Evolutionary conservation across 1,140 invertebrate species (phyloP).

Genomic region (Campoletis sonorensis): DNA sequence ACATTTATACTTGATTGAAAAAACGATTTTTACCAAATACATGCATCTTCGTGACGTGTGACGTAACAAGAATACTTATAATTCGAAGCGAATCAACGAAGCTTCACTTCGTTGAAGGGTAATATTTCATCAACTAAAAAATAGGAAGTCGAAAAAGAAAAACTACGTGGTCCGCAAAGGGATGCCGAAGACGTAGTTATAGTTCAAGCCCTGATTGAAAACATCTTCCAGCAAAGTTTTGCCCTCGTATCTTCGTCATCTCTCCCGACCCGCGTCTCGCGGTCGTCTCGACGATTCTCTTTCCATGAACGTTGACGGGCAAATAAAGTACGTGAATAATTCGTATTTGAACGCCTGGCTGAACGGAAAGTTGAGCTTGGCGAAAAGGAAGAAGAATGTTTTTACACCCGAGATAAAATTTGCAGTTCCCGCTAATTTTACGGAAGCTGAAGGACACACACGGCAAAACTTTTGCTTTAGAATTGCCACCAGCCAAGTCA

Average conservation of each 20-base stretch:
- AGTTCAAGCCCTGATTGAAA: not conserved
- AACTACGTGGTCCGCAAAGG: not conserved
- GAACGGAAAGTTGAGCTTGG: constrained; percentile 3
- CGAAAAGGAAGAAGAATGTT: constrained; percentile 1
- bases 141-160: not conserved
- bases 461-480: not conserved
- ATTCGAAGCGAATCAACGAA: not conserved
- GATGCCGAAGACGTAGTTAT: not conserved
- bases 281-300: not conserved
- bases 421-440: not conserved
- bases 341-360: not conserved
- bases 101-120: too few relatives aligned
- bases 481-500: not conserved
- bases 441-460: constrained; percentile 1
- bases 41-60: too few relatives aligned
- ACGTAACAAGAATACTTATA: not conserved
- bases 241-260: not conserved
- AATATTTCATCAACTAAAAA: not conserved
- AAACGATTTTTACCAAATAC: too few relatives aligned
- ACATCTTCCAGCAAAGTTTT: not conserved
- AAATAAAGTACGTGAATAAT: constrained; percentile 18
- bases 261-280: not conserved
- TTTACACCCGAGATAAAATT: not conserved
- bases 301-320: not conserved
- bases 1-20: too few relatives aligned